Base-by-base conservation (phyloP, 2,797 vertebrate species). In the Echiichthys vipera region DNA sequence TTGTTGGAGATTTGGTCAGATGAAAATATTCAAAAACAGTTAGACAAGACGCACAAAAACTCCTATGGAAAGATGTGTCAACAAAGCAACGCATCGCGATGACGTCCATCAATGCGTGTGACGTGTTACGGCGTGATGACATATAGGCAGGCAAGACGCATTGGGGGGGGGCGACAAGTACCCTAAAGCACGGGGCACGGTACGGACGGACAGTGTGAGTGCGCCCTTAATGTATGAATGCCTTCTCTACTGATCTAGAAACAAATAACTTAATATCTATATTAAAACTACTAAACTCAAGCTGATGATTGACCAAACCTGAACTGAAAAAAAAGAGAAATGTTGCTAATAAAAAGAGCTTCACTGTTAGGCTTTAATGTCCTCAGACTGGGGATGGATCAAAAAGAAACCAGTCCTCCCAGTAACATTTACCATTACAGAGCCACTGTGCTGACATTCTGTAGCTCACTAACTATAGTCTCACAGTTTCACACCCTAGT, bases 401-500 rank as follows among this genome's bases (percentile, higher is more conserved):
- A 47, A n/a, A 64, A 72, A 49, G 12, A 36, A 40, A 25, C 58
- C 56, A 68, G 51, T 53, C n/a, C 47, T 66, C 56, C 66, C 65
- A 77, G 71, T 62, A 57, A 25, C 67, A 67, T 56, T 40, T 40
- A 15, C 74, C 40, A 50, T 17, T 10, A 6, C 36, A 56, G 42
- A 53, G 9, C 46, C 42, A 18, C 45, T 43, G 32, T 5, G 40
- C 30, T 24, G 15, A 72, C 37, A 24, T 40, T 66, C 56, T 69
- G 61, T 77, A 76, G 75, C 74, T 72, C 72, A 43, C 80, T 63
- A 70, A 84, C 75, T 71, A 6, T 67, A 73, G 36, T 29, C 42
- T 39, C 75, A 58, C 57, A 70, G 66, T 73, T 86, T 59, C 70
- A 67, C 54, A 68, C 30, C 67, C 67, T 59, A 36, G 49, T 56